Percentiles rank a stretch among this genome's conserved stretches.
phyloP scores from a whole-genome alignment of 2,797 vertebrate genomes.

The Podargus strigoides region DNA sequence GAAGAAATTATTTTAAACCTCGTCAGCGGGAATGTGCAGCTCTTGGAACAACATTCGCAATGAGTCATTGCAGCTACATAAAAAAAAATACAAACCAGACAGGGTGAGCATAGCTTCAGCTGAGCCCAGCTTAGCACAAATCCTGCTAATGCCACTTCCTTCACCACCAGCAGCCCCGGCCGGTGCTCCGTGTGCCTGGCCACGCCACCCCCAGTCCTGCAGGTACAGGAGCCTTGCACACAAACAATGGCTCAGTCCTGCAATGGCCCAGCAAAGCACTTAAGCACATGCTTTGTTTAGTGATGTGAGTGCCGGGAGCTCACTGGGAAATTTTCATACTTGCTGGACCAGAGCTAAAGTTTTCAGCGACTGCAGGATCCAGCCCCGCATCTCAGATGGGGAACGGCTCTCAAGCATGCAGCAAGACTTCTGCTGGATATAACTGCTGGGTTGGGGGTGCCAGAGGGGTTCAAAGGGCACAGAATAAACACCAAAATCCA shows the following conservation, averaged over 20 bases:
- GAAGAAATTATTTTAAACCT: neutral
- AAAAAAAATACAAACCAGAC: neutral
- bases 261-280: neutral
- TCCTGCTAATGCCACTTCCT: constrained; percentile 6
- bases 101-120: neutral
- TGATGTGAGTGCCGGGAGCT: neutral
- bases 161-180: neutral
- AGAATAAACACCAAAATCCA: neutral
- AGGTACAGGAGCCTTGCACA: neutral
- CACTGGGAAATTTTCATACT: rapidly evolving
- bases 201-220: neutral
- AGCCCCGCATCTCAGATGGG: rapidly evolving
- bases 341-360: neutral
- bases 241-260: neutral
- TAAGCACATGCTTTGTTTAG: neutral
- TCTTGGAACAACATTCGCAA: neutral
- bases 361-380: neutral
- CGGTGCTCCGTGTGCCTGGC: rapidly evolving
- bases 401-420: neutral
- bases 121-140: constrained; percentile 34
- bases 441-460: neutral
- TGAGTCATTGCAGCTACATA: neutral
- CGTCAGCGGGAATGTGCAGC: neutral
- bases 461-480: neutral
- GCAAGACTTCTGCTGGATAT: neutral